phyloP scores from a whole-genome alignment of 2,113 vertebrate genomes.

The Cervus canadensis region DNA sequence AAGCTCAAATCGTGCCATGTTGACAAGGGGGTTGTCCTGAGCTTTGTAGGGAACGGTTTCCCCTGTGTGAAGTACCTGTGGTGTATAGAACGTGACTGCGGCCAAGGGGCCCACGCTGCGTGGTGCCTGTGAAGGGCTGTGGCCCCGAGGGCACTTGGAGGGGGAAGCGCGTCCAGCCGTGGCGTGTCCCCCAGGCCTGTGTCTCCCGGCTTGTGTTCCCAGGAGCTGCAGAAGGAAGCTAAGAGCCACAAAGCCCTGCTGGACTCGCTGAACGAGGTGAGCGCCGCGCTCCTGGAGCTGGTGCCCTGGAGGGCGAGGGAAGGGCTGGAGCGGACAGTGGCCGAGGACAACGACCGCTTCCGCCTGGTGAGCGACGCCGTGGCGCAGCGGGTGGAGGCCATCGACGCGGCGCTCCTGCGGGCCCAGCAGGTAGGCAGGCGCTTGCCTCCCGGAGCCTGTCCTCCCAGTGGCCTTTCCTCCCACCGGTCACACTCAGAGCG shows the following conservation, averaged over 20 bases:
- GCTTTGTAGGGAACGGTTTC: background rate
- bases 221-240: slow-evolving; percentile 91
- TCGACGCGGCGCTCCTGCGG: slow-evolving; percentile 91
- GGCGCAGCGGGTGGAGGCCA: slow-evolving; percentile 90
- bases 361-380: slow-evolving; percentile 84
- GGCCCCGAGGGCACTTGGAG: background rate
- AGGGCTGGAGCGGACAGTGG: slow-evolving; percentile 92
- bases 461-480: background rate
- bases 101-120: background rate
- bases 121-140: background rate
- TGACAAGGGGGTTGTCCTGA: slow-evolving; percentile 14
- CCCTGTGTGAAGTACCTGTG: slow-evolving; percentile 9
- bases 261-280: slow-evolving; percentile 92
- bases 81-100: slow-evolving; percentile 20
- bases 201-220: slow-evolving; percentile 60
- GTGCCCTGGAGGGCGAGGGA: slow-evolving; percentile 96
- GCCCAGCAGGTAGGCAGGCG: slow-evolving; percentile 90
- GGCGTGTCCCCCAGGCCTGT: background rate
- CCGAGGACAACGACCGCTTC: slow-evolving; percentile 92
- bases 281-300: slow-evolving; percentile 91
- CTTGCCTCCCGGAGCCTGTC: background rate
- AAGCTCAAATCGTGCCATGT: background rate
- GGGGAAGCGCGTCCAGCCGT: background rate
- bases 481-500: slow-evolving; percentile 13
- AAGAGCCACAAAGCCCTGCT: slow-evolving; percentile 86